Conservation (phyloP, 2,113 vertebrate genomes). For the Thryonomys swinderianus region DNA sequence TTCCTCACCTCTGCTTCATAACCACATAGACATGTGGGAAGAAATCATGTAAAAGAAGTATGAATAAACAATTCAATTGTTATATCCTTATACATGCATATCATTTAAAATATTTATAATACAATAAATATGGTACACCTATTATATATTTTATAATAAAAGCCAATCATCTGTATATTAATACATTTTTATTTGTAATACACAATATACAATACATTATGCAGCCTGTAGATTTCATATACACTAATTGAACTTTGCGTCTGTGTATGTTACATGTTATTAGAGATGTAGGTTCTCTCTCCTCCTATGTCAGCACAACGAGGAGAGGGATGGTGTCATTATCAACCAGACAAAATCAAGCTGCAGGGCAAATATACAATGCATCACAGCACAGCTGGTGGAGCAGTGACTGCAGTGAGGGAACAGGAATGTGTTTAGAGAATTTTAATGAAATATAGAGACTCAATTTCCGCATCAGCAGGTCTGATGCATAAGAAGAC, state of each 20-base stretch:
- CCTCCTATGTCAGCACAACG: neutral
- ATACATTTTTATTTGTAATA: neutral
- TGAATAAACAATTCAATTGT: neutral
- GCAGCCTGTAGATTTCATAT: neutral
- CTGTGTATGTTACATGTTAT: neutral
- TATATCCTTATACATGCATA: neutral
- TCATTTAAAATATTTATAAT: neutral
- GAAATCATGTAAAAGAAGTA: neutral
- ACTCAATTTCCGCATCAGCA: neutral
- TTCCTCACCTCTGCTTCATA: neutral
- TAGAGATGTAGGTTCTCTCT: neutral
- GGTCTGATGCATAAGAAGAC: neutral
- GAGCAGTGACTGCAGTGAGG: neutral
- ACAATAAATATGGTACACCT: neutral
- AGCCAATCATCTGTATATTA: neutral
- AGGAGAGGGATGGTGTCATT: neutral
- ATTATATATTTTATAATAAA: neutral
- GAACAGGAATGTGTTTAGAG: neutral
- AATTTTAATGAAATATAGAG: neutral
- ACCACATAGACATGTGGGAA: neutral
- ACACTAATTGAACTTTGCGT: neutral
- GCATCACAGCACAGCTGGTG: neutral
- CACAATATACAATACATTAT: neutral
- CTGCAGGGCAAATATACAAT: neutral
- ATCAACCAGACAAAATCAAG: neutral